Evolutionary conservation across 2,113 vertebrate genomes (phyloP).

Genomic region (Mesitornis unicolor): DNA sequence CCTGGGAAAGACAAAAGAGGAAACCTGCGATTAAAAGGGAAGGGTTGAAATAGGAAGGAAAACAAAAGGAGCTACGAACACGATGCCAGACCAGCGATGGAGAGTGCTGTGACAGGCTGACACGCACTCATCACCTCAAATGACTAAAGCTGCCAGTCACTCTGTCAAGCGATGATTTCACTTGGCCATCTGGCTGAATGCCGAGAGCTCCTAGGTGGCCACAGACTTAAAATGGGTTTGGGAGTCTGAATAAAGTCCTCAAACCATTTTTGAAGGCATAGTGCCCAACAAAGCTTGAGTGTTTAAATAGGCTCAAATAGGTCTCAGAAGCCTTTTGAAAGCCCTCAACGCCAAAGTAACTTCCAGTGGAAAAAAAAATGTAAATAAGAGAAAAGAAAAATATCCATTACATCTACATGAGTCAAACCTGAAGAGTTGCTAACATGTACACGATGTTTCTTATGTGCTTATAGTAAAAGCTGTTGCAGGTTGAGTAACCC

Average conservation of each 20-base stretch:
- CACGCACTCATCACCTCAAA: background rate
- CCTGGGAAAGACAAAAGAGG: constrained; percentile 33
- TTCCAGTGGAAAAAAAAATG: background rate
- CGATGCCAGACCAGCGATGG: fast-evolving
- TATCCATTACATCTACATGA: background rate
- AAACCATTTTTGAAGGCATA: background rate
- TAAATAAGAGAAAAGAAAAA: too few relatives aligned
- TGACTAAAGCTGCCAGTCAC: background rate
- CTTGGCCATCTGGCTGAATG: background rate
- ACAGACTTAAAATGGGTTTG: background rate
- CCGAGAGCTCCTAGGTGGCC: background rate
- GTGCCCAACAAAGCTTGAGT: background rate
- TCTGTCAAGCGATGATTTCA: background rate
- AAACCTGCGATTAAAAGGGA: background rate
- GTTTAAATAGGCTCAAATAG: background rate
- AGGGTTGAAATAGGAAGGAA: background rate
- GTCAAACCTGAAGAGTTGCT: background rate
- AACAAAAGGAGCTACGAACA: fast-evolving
- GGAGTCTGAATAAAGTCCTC: background rate
- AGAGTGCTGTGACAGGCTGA: background rate
- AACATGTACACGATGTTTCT: background rate
- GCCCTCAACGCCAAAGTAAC: background rate
- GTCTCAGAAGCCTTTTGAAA: background rate
- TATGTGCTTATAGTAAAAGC: background rate
- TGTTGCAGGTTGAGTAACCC: background rate